Base-by-base conservation (phyloP, 2,113 vertebrate genomes). In the Gopherus evgoodei region DNA sequence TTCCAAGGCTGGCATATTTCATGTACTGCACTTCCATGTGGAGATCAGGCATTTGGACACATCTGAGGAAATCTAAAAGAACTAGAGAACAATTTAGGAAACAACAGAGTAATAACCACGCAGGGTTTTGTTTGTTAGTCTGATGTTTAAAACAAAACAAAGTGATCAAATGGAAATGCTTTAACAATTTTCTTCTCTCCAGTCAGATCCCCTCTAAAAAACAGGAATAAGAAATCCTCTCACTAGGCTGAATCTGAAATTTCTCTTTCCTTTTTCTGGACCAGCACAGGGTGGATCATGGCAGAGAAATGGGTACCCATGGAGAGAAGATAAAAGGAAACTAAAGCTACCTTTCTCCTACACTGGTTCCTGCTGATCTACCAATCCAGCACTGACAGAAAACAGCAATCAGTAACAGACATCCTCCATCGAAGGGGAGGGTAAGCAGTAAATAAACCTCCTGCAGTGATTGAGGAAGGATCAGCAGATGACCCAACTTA, bases 181-280 rank as follows among this genome's bases (percentile, higher is more conserved):
- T 50, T 79, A 79, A 47, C 31, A 27, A 50, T 79, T 49, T 79
- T 49, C 27, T 27, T 50, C 14, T 25, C 14, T 9, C 2, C 53
- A 10, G 4, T 54, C 50, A 82, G 53, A 84, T 3, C 62, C 62
- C 38, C 9, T 4, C 35, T 8, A 25, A 54, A 65, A 90, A 83
- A 14, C 25, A 88, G 6, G 47, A 53, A 1, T 29, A 75, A 79
- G 38, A 69, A 69, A 19, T 38, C 35, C 17, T 69, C 17, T 81
- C 54, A 53, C 49, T 9, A 85, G 42, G 11, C 69, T 42, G 3
- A 84, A 44, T 44, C 44, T 44, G 56, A 35, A 0, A 3, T 17
- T 82, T 80, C 54, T 0, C 0, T 4, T 22, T 0, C 0, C 0
- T 0, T 6, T 29, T 72, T 53, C 81, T 31, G 38, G 78, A 88